These are phyloP conservation scores for Andrena camellia DNA, from an alignment of 2,888 invertebrate species.

Conservation along the genomic window DNA sequence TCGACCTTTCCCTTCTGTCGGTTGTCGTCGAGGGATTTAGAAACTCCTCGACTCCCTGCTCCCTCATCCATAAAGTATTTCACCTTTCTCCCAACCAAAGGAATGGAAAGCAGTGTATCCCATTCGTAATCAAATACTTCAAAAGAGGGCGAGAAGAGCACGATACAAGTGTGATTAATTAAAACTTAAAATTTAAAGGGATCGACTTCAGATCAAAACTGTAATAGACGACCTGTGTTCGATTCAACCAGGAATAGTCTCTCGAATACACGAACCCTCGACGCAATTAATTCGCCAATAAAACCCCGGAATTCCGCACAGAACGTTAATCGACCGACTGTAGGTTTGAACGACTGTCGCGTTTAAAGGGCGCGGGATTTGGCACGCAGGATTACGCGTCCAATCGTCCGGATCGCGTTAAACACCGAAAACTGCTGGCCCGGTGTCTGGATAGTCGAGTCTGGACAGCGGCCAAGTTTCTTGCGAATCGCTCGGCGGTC, in stretches of 20 bases:
- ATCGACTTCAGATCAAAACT: background rate
- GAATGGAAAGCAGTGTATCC: too few species aligned
- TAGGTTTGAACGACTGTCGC: constrained; percentile 28
- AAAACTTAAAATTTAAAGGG: background rate
- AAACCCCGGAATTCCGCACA: constrained; percentile 30
- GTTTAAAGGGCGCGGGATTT: constrained; percentile 62
- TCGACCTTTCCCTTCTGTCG: background rate
- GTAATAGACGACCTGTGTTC: background rate
- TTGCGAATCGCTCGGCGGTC: constrained; percentile 71
- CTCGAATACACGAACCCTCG: background rate
- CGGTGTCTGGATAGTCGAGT: constrained; percentile 43
- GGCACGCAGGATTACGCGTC: constrained; percentile 60
- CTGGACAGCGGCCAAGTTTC: constrained; percentile 79
- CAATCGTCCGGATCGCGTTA: constrained; percentile 58
- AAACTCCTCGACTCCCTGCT: background rate
- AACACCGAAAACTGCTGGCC: constrained; percentile 55
- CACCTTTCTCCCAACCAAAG: background rate
- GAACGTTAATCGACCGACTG: constrained; percentile 40
- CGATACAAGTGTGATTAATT: background rate
- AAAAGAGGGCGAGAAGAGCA: too few species aligned
- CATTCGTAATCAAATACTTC: too few species aligned
- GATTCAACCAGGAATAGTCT: background rate
- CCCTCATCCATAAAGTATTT: background rate
- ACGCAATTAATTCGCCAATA: constrained; percentile 38
- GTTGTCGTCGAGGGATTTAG: constrained; percentile 11